Evolutionary conservation across 2,797 vertebrate genomes (phyloP).

Genomic region (Morus bassanus): DNA sequence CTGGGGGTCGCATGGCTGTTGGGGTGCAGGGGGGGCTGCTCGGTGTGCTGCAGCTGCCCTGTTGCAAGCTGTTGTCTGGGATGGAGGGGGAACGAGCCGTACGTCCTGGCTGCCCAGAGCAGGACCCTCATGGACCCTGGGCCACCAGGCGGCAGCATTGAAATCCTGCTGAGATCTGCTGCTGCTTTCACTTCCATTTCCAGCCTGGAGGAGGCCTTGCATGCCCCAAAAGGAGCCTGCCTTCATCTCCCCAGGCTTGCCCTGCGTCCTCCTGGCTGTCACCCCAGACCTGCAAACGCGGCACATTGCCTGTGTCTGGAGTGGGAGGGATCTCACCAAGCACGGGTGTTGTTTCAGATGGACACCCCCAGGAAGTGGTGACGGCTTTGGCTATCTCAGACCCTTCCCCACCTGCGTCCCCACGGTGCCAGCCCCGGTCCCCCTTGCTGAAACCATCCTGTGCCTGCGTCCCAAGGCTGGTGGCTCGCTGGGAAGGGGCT

Average conservation of each 20-base stretch:
- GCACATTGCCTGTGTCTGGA: neutral
- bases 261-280: neutral
- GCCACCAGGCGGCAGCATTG: neutral
- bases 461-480: too few species aligned
- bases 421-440: rapidly evolving
- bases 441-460: rapidly evolving
- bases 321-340: rapidly evolving
- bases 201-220: neutral
- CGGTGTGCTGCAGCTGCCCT: neutral
- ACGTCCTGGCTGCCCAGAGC: neutral
- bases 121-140: neutral
- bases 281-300: neutral
- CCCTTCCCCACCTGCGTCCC: neutral
- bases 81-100: rapidly evolving
- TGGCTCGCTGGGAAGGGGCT: neutral
- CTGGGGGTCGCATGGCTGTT: neutral
- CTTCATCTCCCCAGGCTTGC: neutral
- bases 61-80: neutral
- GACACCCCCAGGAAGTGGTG: rapidly evolving
- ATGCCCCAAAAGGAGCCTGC: neutral
- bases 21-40: too few species aligned
- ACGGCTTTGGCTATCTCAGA: neutral
- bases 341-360: neutral
- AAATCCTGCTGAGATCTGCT: neutral
- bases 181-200: neutral